Evolutionary conservation across 2,113 vertebrate species (phyloP), one percentile per base, ranked within the genome.

Genomic region (Xiphophorus couchianus): DNA sequence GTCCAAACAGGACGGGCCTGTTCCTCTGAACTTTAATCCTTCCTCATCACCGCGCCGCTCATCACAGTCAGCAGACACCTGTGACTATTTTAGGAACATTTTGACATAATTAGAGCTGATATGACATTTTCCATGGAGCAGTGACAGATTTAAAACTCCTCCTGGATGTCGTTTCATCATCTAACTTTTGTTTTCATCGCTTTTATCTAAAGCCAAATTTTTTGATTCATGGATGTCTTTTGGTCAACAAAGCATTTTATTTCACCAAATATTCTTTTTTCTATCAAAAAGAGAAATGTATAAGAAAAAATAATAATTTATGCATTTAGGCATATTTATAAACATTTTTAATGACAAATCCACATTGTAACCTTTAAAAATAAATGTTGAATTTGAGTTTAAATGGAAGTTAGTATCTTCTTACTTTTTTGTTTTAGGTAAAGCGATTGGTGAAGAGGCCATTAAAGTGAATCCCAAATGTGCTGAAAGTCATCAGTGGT

Each of bases 401-500:
- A 33, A 75, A 29, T 54, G 10, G n/a, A 13, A 72, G n/a, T 22
- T 76, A 76, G 62, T 77, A 66, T 29, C 77, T 25, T 62, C 76
- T 66, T 71, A 62, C 73, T 77, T n/a, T 72, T 54, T 75, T 27
- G 28, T 78, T 62, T 81, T 82, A 99, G 98, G 96, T 72, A 99
- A 95, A 84, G 89, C 76, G 54, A 82, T 95, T 77, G 97, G 96
- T 72, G 95, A 95, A 86, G 95, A 95, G 86, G 97, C 96, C 15
- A 87, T 99, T 87, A 88, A 81, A 0, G 78, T 96, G 90, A 96
- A 97, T 79, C 94, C 95, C 0, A 78, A 27, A 42, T 97, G 95
- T 92, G 96, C 97, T 76, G 93, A 96, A 71, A 96, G 97, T 90
- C 98, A 99, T 88, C 95, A 96, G 82, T 99, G 98, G 98, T 99